Conservation (phyloP, 2,113 vertebrate species). For the Sinocyclocheilus maitianheensis region DNA sequence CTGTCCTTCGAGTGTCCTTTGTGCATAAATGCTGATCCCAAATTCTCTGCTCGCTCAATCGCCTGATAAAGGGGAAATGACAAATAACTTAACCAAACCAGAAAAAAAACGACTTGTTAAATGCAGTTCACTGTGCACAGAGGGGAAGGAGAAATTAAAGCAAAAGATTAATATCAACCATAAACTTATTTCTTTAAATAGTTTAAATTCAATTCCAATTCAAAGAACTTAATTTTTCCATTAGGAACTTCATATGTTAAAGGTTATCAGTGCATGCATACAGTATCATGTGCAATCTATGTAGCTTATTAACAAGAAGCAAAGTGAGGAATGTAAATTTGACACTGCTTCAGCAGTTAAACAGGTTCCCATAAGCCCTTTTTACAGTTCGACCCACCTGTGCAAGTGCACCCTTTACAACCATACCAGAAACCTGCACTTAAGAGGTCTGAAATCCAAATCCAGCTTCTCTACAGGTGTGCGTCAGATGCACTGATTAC, state of each 20-base stretch:
- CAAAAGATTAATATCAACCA: neutral
- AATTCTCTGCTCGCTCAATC: slow-evolving; percentile 76
- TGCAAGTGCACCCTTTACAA: neutral
- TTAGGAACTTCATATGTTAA: too few relatives aligned
- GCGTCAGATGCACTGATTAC: neutral
- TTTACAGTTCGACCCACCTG: neutral
- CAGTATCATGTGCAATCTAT: neutral
- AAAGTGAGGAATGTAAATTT: neutral
- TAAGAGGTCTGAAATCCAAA: neutral
- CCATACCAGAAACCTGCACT: neutral
- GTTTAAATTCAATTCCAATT: neutral
- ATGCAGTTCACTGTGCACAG: neutral
- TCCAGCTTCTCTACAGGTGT: neutral
- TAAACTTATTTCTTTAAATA: neutral
- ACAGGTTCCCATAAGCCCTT: neutral
- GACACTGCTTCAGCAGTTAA: neutral
- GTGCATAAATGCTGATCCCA: slow-evolving; percentile 88
- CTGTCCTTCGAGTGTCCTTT: slow-evolving; percentile 80
- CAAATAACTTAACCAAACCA: slow-evolving; percentile 14
- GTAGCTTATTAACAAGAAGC: neutral
- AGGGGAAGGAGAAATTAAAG: too few relatives aligned
- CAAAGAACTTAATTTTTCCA: neutral
- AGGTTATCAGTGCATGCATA: neutral
- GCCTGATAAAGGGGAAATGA: slow-evolving; percentile 70
- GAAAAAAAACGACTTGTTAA: neutral